Evolutionary conservation across 1,140 invertebrate species (phyloP), one percentile per base, ranked within the genome.

Genomic region (Bombus waltoni): DNA sequence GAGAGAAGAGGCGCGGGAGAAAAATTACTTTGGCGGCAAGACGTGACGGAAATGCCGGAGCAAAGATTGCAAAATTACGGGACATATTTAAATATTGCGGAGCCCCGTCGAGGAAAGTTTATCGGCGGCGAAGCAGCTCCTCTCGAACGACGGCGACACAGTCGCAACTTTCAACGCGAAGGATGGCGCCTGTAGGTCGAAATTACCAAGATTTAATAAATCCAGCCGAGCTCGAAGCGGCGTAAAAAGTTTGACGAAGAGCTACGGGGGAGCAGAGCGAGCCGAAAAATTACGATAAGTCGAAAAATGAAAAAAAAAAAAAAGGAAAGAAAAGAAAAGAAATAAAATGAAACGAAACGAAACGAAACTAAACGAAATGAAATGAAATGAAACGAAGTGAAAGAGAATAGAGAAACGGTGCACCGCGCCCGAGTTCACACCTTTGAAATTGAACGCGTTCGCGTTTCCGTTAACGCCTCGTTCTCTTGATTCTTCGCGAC

Each of bases 11-110:
- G 62, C 28, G 28, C 59, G 59, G 68, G 78, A 90, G 89, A 90
- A 91, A 92, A 92, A 91, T 92, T 90, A 91, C 90, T 88, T 89
- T 88, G 71, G 71, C 66, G 76, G 80, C 71, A 73, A 65, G 81
- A 91, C 92, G 92, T 92, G 92, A 92, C 81, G 72, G 79, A 89
- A 90, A 91, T 92, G 84, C 85, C 74, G 62, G 87, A 88, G 73
- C 73, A 83, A 87, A 86, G 87, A 88, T 89, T 86, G 81, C 74
- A 83, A 90, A 92, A 92, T 89, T 89, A 85, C 85, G 59, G 66
- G 79, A 42, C 90, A 71, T 72, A 89, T 90, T 91, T 91, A 91
- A 91, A 91, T 91, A 91, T 91, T 80, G 53, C 59, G 25, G n/a
- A 35, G 70, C 35, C 28, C 35, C 65, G 77, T 72, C 44, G 38